Evolutionary conservation across 2,888 invertebrate species (phyloP).

Genomic region (Drosophila meridionalis): DNA sequence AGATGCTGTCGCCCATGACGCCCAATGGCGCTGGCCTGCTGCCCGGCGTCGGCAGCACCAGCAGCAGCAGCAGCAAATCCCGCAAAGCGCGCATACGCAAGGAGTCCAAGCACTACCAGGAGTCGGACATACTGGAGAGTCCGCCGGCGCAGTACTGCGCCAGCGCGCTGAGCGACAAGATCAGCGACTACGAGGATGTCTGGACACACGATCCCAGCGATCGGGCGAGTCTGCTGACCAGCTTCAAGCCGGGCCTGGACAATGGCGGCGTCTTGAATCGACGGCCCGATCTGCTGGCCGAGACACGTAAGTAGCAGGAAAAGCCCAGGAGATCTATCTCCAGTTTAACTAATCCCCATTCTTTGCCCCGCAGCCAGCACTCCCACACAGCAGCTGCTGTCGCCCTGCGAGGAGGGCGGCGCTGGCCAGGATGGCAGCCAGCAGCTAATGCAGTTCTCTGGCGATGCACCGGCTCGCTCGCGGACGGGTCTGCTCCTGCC

Average conservation of each 20-base stretch:
- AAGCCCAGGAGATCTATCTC: neutral
- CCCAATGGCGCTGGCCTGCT: slow-evolving; percentile 84
- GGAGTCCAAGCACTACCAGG: slow-evolving; percentile 89
- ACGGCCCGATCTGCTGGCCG: slow-evolving; percentile 88
- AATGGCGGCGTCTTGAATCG: slow-evolving; percentile 71
- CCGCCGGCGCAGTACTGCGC: slow-evolving; percentile 93
- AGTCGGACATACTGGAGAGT: slow-evolving; percentile 93
- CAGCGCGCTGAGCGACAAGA: slow-evolving; percentile 95
- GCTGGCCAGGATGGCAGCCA: slow-evolving; percentile 63
- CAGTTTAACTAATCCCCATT: neutral
- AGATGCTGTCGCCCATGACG: slow-evolving; percentile 84
- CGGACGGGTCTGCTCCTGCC: slow-evolving; percentile 82
- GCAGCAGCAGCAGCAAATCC: slow-evolving; percentile 82
- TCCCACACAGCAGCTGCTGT: slow-evolving; percentile 86
- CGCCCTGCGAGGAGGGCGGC: slow-evolving; percentile 83
- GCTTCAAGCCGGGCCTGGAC: slow-evolving; percentile 82
- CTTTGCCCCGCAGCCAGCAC: slow-evolving; percentile 85
- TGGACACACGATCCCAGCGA: slow-evolving; percentile 90
- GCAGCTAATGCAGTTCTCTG: slow-evolving; percentile 78
- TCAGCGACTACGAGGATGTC: slow-evolving; percentile 97
- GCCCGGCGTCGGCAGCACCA: slow-evolving; percentile 74
- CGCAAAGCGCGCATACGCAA: slow-evolving; percentile 86
- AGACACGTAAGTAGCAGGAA: slow-evolving; percentile 85
- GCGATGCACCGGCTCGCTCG: slow-evolving; percentile 80
- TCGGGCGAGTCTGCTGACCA: slow-evolving; percentile 86